Evolutionary conservation across 2,797 vertebrate genomes (phyloP).

Genomic region (Argentina silus): DNA sequence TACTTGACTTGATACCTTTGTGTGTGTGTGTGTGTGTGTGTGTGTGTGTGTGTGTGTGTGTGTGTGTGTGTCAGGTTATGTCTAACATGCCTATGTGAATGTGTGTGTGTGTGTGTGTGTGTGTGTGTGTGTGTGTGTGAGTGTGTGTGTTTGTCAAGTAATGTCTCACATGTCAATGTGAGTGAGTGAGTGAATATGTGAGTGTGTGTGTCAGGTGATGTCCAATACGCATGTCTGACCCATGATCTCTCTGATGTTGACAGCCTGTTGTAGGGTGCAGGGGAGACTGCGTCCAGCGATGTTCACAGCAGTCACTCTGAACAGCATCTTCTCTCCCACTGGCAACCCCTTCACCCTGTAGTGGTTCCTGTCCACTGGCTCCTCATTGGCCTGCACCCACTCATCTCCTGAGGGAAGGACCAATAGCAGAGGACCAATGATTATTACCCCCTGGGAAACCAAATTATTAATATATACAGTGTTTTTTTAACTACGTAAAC

Average conservation of each 20-base stretch:
- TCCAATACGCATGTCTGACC: slow-evolving; percentile 69
- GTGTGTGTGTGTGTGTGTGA: not conserved
- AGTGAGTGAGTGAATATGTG: not conserved
- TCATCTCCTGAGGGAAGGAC: slow-evolving; percentile 72
- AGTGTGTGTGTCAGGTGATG: slow-evolving; percentile 44
- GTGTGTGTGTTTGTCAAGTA: not conserved
- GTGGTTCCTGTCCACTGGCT: slow-evolving; percentile 75
- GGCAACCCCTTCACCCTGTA: slow-evolving; percentile 84
- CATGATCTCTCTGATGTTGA: slow-evolving; percentile 87
- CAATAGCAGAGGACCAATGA: not conserved
- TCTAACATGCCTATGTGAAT: not conserved
- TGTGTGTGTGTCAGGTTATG: not conserved
- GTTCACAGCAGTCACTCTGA: slow-evolving; percentile 86
- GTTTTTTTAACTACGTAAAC: not conserved
- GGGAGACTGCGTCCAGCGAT: slow-evolving; percentile 85
- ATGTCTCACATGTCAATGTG: too few species aligned
- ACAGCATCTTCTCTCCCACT: slow-evolving; percentile 84
- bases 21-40: not conserved
- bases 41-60: not conserved
- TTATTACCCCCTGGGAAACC: not conserved
- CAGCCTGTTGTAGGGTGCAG: slow-evolving; percentile 76
- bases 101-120: slow-evolving; percentile 8
- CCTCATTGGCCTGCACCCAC: slow-evolving; percentile 81
- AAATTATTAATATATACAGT: not conserved
- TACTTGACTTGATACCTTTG: too few species aligned